Base-by-base conservation (phyloP, 2,797 vertebrate species). In the Acomys russatus region DNA sequence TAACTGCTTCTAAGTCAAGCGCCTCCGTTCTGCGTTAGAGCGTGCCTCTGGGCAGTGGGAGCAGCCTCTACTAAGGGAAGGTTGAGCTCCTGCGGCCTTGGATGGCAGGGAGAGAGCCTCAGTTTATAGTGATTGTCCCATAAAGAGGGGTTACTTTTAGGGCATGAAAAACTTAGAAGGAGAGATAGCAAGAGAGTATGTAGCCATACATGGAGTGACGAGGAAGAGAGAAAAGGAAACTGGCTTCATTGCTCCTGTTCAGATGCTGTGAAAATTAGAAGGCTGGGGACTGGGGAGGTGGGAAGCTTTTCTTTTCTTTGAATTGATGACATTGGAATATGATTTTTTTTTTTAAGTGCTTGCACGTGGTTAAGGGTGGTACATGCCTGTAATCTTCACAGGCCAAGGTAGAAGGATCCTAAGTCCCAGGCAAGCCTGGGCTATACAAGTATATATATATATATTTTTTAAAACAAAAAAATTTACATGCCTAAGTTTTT, bases 271-370 rank as follows among this genome's bases (percentile, higher is more conserved):
- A 71, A n/a, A 28, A 44, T 80, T 59, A 82, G 68, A 88, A 70
- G 64, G 11, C 9, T 3, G 10, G 35, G n/a, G 33, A 59, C n/a
- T 35, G 33, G 22, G 38, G 63, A 9, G 49, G 9, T 10, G 14
- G 74, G 38, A 88, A 63, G 44, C 95, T 90, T 88, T 61, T 17
- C 59, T 71, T 93, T 90, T 70, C 51, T 85, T 61, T 95, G 25
- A 87, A 71, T 82, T 78, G 56, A 83, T 70, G 54, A 70, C 9
- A 56, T 84, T 83, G 59, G 94, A 86, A 79, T 73, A 23, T 4
- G 8, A 33, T 44, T 44, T 44, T 85, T 88, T 82, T 70, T 71
- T 35, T 73, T 49, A 30, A 88, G 15, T 54, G 49, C 8, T 73
- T 86, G 7, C 0, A 23, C 44, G 4, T 44, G 30, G 38, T 63